Evolutionary conservation across 2,797 vertebrate genomes (phyloP).

Genomic region (Antennarius maculatus): DNA sequence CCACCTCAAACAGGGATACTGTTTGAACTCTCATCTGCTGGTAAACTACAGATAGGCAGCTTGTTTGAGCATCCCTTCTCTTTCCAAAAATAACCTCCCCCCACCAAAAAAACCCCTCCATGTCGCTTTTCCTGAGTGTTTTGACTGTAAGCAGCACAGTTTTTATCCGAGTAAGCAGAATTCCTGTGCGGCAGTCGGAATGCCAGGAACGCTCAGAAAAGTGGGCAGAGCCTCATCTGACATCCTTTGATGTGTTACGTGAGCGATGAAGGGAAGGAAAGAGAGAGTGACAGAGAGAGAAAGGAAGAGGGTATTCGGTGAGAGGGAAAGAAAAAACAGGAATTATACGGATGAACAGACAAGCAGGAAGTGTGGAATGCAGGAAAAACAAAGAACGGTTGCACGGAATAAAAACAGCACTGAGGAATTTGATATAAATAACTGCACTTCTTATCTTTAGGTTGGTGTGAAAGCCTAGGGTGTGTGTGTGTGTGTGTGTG

Average conservation of each 20-base stretch:
- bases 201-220: conserved; percentile 60
- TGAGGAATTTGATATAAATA: conserved; percentile 30
- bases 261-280: not conserved
- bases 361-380: conserved; percentile 29
- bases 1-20: conserved; percentile 8
- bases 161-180: conserved; percentile 54
- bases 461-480: conserved; percentile 6
- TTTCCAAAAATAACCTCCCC: conserved; percentile 10
- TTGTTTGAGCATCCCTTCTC: conserved; percentile 38
- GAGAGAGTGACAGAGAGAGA: not conserved
- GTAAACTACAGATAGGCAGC: conserved; percentile 34
- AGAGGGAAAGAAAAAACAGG: conserved; percentile 14
- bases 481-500: no score
- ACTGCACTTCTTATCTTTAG: conserved; percentile 31
- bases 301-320: conserved; percentile 2
- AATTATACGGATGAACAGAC: conserved; percentile 14
- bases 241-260: conserved; percentile 56
- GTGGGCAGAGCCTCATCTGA: conserved; percentile 41
- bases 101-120: conserved; percentile 7
- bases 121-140: conserved; percentile 34
- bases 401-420: conserved; percentile 21
- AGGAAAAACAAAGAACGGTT: conserved; percentile 36
- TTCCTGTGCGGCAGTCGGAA: conserved; percentile 59
- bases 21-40: conserved; percentile 28
- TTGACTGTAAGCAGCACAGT: conserved; percentile 24